Evolutionary conservation across 2,797 vertebrate species (phyloP).

Genomic region (Petrocephalus sullivani): DNA sequence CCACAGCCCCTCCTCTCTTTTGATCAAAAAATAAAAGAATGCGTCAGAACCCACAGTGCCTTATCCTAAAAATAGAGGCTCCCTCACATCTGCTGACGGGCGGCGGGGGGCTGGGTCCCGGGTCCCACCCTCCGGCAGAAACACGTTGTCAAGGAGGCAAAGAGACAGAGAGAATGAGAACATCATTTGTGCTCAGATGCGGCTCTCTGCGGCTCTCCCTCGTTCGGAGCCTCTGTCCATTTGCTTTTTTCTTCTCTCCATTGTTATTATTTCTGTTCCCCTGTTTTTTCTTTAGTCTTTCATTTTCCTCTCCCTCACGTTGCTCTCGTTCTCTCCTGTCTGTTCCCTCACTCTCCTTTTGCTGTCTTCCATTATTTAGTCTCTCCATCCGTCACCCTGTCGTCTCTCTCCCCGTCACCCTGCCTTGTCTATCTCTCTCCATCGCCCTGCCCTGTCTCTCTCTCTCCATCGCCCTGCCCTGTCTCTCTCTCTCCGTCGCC

Average conservation of each 20-base stretch:
- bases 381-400: background rate
- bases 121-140: background rate
- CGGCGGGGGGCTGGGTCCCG: background rate
- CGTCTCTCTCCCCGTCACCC: no score
- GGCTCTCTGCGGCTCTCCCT: background rate
- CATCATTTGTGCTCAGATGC: background rate
- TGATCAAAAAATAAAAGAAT: background rate
- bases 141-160: background rate
- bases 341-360: background rate
- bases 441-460: no score
- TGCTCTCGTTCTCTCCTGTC: background rate
- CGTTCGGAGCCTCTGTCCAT: background rate
- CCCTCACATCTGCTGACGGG: background rate
- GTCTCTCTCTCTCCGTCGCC: no score
- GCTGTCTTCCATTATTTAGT: background rate
- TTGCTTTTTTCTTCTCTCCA: background rate
- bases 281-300: background rate
- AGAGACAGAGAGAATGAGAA: background rate
- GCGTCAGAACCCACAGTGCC: background rate
- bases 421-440: no score
- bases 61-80: slow-evolving; percentile 19
- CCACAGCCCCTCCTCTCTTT: background rate
- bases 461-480: no score
- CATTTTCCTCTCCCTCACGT: background rate
- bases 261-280: background rate